Base-by-base conservation (phyloP, 1,140 invertebrate genomes). In the Drosophila pruinosa region DNA sequence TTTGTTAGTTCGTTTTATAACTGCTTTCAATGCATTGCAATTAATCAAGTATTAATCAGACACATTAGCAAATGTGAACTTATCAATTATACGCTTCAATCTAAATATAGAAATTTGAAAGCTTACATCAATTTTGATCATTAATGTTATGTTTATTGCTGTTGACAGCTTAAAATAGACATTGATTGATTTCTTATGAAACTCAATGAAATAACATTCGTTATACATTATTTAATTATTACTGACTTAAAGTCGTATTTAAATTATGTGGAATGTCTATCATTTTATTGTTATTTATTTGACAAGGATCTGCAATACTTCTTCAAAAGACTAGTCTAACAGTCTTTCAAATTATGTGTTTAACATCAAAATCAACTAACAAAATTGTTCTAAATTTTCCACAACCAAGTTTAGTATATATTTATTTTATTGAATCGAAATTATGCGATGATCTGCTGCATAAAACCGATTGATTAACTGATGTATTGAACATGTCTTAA, bases 21-120 rank as follows among this genome's bases (percentile, higher is more conserved):
- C 4, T n/a, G 43, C 19, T 45, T 45, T 15, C 4, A 14, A 17
- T 2, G 3, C 4, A 4, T 7, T 39, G 8, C 5, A 39, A 39
- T 39, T 39, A 39, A 39, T 39, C 43, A 45, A 45, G 24, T n/a
- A 45, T 24, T 45, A 24, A 45, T 22, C 43, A 22, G 43, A 45
- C 21, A 45, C 24, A 1, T n/a, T 22, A 4, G 12, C 19, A 43
- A 19, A 39, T 39, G 5, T 39, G 15, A 14, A 39, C 43, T 45
- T 21, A 12, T 0, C 10, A 39, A 17, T 39, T 15, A 39, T n/a
- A n/a, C n/a, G n/a, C n/a, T n/a, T n/a, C n/a, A n/a, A n/a, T n/a
- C n/a, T n/a, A n/a, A n/a, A n/a, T n/a, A n/a, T n/a, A n/a, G n/a
- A n/a, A n/a, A n/a, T n/a, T n/a, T n/a, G 24, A 12, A 12, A 24